These are phyloP conservation scores for Luperina testacea DNA, from an alignment of 2,888 invertebrate species.

Conservation along the genomic window DNA sequence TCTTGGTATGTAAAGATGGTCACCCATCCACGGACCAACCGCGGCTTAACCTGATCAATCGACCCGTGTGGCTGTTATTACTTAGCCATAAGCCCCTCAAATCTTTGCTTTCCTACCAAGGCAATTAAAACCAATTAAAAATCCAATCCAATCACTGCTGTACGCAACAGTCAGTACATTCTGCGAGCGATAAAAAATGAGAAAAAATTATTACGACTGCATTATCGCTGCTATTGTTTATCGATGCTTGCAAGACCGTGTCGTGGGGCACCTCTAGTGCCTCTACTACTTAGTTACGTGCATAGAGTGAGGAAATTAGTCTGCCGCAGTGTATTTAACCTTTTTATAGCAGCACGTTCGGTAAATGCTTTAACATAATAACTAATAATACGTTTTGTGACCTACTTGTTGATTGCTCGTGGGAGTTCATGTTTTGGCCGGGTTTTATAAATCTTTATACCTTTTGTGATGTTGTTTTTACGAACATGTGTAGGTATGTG, in stretches of 20 bases:
- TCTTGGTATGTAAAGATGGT: too few relatives aligned
- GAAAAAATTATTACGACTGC: slow-evolving; percentile 46
- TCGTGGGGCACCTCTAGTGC: slow-evolving; percentile 14
- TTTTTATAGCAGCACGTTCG: slow-evolving; percentile 37
- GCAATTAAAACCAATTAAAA: slow-evolving; percentile 6
- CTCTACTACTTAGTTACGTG: slow-evolving; percentile 26
- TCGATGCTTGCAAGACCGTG: slow-evolving; percentile 38
- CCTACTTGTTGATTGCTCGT: slow-evolving; percentile 60
- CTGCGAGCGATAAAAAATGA: slow-evolving; percentile 43
- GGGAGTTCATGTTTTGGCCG: slow-evolving; percentile 19
- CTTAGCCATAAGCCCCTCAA: too few relatives aligned
- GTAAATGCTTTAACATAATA: slow-evolving; percentile 52
- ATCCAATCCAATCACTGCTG: slow-evolving; percentile 10
- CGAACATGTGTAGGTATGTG: background rate
- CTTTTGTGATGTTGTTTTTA: background rate
- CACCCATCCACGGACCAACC: too few relatives aligned
- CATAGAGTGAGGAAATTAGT: slow-evolving; percentile 48
- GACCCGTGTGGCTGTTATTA: too few relatives aligned
- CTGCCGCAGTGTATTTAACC: slow-evolving; percentile 60
- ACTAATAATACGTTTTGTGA: slow-evolving; percentile 53
- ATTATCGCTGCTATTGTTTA: slow-evolving; percentile 55
- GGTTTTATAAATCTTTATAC: slow-evolving; percentile 8
- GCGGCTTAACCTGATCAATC: too few relatives aligned
- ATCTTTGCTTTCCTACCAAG: background rate
- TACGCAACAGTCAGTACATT: slow-evolving; percentile 36